A percentile compares a stretch with the other conserved stretches of the same genome.
phyloP scores from a whole-genome alignment of 2,888 invertebrate species.

The Amaurobius ferox region DNA sequence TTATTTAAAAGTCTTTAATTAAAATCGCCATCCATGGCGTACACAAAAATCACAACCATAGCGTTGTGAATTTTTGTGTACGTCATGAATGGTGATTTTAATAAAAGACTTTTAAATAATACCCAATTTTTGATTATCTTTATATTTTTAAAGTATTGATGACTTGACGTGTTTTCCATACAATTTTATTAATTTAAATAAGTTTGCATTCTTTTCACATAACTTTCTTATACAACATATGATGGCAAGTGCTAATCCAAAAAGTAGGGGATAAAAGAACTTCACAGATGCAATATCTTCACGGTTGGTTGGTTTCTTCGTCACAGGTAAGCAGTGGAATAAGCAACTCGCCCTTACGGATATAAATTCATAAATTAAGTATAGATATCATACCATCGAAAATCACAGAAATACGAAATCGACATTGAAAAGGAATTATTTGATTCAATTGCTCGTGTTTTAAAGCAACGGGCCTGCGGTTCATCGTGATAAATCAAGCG shows the following conservation, averaged over 20 bases:
- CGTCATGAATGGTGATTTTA: too few relatives aligned
- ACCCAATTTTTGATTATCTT: too few relatives aligned
- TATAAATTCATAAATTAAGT: not conserved
- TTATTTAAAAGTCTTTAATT: too few relatives aligned
- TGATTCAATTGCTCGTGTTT: not conserved
- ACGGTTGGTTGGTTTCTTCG: not conserved
- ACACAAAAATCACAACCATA: too few relatives aligned
- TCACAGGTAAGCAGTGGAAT: not conserved
- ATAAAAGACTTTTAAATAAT: too few relatives aligned
- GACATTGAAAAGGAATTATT: conserved; percentile 14
- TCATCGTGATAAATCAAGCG: not conserved
- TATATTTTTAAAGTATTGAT: too few relatives aligned
- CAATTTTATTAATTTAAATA: too few relatives aligned
- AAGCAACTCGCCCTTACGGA: not conserved
- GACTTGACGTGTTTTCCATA: too few relatives aligned
- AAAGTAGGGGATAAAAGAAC: not conserved
- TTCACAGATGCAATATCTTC: not conserved
- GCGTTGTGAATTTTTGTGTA: too few relatives aligned
- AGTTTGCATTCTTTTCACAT: too few relatives aligned
- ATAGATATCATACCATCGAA: conserved; percentile 2
- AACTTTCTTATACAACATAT: not conserved
- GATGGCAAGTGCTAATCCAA: not conserved
- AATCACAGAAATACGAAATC: not conserved
- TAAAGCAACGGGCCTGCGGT: not conserved
- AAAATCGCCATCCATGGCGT: too few relatives aligned